Conservation (phyloP, 2,113 vertebrate genomes). For the Sinosuthora webbiana region DNA sequence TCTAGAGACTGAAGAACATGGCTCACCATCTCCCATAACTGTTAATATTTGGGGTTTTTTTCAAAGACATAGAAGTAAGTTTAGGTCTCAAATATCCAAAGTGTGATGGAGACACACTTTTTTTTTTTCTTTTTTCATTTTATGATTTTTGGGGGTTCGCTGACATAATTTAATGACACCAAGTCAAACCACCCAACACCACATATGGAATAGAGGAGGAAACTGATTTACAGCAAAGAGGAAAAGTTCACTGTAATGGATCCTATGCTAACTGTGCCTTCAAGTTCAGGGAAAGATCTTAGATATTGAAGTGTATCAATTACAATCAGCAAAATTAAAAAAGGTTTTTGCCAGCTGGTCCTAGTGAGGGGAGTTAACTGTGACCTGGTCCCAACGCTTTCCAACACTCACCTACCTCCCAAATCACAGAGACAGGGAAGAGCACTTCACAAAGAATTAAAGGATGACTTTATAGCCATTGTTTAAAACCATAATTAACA, state of each 20-base stretch:
- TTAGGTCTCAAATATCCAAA: neutral
- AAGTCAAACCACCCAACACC: neutral
- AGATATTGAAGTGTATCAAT: neutral
- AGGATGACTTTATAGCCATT: neutral
- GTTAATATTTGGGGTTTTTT: neutral
- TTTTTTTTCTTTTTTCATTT: neutral
- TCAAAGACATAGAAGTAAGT: neutral
- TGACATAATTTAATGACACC: neutral
- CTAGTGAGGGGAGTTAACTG: neutral
- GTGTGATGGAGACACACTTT: neutral
- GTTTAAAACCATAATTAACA: constrained; percentile 44
- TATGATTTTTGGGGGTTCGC: neutral
- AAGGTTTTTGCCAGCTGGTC: neutral
- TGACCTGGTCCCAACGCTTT: neutral
- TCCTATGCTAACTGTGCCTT: neutral
- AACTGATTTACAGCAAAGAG: neutral
- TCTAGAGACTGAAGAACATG: neutral
- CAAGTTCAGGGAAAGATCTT: neutral
- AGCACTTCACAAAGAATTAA: neutral
- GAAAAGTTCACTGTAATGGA: neutral
- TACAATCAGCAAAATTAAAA: neutral
- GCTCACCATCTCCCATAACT: neutral
- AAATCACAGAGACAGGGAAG: neutral
- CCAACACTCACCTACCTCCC: neutral
- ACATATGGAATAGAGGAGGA: neutral